Evolutionary conservation across 2,888 invertebrate genomes (phyloP).

Genomic region (Gryllus longicercus): DNA sequence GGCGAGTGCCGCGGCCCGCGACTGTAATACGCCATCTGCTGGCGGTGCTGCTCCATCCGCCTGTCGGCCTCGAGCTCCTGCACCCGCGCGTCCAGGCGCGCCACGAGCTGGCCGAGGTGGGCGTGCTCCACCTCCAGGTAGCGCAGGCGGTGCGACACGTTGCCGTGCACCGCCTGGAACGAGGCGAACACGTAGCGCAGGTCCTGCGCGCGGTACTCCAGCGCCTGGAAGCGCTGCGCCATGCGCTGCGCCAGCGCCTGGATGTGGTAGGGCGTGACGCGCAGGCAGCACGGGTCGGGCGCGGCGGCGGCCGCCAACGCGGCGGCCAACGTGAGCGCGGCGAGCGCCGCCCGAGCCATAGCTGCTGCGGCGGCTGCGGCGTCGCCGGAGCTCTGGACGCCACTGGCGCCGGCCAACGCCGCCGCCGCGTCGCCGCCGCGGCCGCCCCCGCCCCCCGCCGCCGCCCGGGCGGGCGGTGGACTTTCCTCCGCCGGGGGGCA

Average conservation of each 20-base stretch:
- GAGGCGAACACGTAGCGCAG: neutral
- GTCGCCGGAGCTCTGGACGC: neutral
- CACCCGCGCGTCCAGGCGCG: neutral
- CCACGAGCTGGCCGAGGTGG: neutral
- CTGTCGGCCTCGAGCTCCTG: neutral
- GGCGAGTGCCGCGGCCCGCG: neutral
- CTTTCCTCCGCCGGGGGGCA: neutral
- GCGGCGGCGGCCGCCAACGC: neutral
- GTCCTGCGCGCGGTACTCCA: slow-evolving; percentile 8
- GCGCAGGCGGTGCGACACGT: neutral
- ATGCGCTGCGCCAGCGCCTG: neutral
- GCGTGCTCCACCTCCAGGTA: neutral
- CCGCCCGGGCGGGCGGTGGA: neutral
- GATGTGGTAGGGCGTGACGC: slow-evolving; percentile 6
- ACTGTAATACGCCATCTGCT: neutral
- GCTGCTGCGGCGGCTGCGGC: neutral
- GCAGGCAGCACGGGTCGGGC: neutral
- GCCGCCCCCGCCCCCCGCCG: neutral
- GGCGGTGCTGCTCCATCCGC: neutral
- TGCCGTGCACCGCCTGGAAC: neutral
- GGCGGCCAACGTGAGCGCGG: neutral
- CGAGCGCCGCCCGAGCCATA: neutral
- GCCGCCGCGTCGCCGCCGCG: neutral
- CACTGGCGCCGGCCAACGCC: neutral
- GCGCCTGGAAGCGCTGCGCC: neutral